A percentile compares a stretch with the other conserved stretches of the same genome.
These are phyloP conservation scores for Acromyrmex heyeri DNA, from an alignment of 1,140 invertebrate species.

Conservation along the genomic window DNA sequence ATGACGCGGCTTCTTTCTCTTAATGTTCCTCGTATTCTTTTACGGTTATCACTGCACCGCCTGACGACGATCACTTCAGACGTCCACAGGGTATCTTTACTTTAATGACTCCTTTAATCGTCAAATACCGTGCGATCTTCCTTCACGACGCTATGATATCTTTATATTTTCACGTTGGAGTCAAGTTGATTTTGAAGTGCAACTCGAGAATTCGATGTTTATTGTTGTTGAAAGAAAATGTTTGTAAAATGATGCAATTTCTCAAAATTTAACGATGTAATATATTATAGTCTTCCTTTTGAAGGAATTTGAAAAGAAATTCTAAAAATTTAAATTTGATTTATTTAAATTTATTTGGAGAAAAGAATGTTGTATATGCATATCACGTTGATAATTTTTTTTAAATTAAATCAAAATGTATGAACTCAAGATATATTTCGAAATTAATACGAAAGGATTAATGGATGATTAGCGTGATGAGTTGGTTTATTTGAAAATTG, in stretches of 20 bases:
- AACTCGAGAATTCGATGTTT: constrained; percentile 20
- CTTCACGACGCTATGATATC: constrained; percentile 50
- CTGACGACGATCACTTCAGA: constrained; percentile 73
- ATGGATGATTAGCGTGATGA: neutral
- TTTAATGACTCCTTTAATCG: constrained; percentile 74
- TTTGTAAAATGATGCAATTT: neutral
- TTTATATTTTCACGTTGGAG: constrained; percentile 57
- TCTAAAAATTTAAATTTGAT: neutral
- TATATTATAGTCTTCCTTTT: neutral
- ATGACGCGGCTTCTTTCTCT: constrained; percentile 69
- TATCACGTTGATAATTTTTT: neutral
- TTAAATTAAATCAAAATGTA: neutral
- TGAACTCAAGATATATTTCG: neutral
- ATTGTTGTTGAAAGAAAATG: constrained; percentile 2
- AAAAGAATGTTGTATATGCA: neutral
- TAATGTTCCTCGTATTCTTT: constrained; percentile 75
- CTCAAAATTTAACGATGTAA: neutral
- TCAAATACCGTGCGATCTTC: constrained; percentile 31
- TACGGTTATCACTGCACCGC: constrained; percentile 73
- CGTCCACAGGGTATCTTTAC: constrained; percentile 66
- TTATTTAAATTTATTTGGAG: neutral
- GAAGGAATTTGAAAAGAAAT: neutral
- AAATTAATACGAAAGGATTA: no score
- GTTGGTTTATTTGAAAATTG: neutral
- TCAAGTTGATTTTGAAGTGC: constrained; percentile 26